Base-by-base conservation (phyloP, 2,888 invertebrate genomes). In the Aplocera efformata region DNA sequence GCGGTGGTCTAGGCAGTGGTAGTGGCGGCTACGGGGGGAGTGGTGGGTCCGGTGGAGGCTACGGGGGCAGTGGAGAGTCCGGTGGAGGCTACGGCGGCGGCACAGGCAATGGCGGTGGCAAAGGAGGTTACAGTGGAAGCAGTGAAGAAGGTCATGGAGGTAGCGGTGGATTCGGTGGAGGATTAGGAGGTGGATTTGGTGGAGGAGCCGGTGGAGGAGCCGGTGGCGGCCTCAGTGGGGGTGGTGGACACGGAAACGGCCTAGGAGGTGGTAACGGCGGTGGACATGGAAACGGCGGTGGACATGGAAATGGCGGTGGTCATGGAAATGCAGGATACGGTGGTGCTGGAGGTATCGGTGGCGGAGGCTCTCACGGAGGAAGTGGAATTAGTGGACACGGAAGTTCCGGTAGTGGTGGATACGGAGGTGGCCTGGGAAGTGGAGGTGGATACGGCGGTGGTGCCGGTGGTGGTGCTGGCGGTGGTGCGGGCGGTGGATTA, bases 31-130 rank as follows among this genome's bases (percentile, higher is more conserved):
- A 54, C 10, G 37, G 53, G 3, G 44, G 39, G 0, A 38, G 38
- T 6, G 33, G 50, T 11, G 41, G 43, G 2, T 36, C 33, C 7
- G 39, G 42, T 6, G 49, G 44, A 4, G 52, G 55, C 5, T 29
- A 58, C 38, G 49, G 48, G 50, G 48, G 55, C 35, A 49, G 72
- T 42, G 28, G 67, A 49, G 42, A 66, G 49, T 50, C 70, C 47
- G 53, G 65, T 50, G 11, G 54, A 53, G 66, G 63, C 25, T 57
- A 64, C 23, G 66, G 62, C 1, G 24, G 23, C 7, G 58, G 60
- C 7, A 73, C 75, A 7, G 73, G 73, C 30, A 67, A 68, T 41
- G 71, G 74, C 3, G 48, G 45, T 11, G 54, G 54, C 5, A 17
- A 2, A 17, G 13, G 13, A 17, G 13, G 13, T 17, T 17, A 17